Percentiles rank a stretch among this genome's conserved stretches.
Evolutionary conservation across 1,140 invertebrate genomes (phyloP).

Genomic region (Drosophila dunni): DNA sequence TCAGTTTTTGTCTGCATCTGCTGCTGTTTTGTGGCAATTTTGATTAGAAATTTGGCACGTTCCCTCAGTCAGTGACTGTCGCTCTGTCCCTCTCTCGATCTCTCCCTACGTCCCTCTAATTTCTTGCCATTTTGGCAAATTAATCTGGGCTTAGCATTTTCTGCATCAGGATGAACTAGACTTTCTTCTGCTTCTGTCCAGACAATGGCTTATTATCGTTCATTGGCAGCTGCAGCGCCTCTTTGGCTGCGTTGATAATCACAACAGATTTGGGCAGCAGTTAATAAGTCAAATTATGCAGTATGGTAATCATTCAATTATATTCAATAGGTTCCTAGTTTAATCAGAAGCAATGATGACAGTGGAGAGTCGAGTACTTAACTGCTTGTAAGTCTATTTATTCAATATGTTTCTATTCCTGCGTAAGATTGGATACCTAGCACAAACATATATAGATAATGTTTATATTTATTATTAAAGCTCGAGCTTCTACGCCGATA

Average conservation of each 20-base stretch:
- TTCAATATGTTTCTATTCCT: too few relatives aligned
- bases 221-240: background rate
- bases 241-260: background rate
- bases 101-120: background rate
- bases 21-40: constrained; percentile 71
- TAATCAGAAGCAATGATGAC: too few relatives aligned
- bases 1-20: constrained; percentile 62
- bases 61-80: background rate
- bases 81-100: background rate
- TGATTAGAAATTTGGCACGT: constrained; percentile 75
- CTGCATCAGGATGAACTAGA: background rate
- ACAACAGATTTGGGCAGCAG: background rate
- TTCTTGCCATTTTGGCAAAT: constrained; percentile 35
- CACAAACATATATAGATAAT: too few relatives aligned
- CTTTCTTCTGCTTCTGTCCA: background rate
- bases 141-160: constrained; percentile 32
- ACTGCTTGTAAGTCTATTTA: too few relatives aligned
- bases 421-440: too few relatives aligned
- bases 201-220: too few relatives aligned
- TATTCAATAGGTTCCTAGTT: too few relatives aligned
- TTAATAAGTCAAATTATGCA: background rate
- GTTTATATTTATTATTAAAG: too few relatives aligned
- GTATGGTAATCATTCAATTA: too few relatives aligned
- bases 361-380: too few relatives aligned
- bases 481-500: too few relatives aligned